Conservation (phyloP, 2,113 vertebrate species). For the Leptobrachium leishanense region DNA sequence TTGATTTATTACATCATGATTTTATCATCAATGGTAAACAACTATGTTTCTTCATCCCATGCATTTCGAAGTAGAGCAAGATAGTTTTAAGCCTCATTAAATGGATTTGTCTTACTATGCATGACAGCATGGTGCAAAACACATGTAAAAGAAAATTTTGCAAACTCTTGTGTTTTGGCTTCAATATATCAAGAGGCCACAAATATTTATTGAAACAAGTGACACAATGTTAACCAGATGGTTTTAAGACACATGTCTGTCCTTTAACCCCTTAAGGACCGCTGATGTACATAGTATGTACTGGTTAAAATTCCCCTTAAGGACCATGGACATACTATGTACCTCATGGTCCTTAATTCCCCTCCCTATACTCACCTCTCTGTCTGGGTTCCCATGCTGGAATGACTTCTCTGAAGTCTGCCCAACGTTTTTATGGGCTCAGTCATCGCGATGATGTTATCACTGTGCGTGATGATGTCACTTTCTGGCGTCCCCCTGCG, state of each 20-base stretch:
- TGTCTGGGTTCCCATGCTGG: too few relatives aligned
- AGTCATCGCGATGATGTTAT: too few relatives aligned
- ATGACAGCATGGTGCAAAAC: constrained; percentile 13
- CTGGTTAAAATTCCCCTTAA: too few relatives aligned
- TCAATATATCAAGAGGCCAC: constrained; percentile 10
- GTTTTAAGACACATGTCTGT: not conserved
- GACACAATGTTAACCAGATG: constrained; percentile 3
- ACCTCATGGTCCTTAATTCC: too few relatives aligned
- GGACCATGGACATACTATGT: too few relatives aligned
- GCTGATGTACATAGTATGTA: too few relatives aligned
- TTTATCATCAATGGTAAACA: constrained; percentile 38
- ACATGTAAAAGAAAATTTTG: constrained; percentile 5
- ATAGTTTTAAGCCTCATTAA: constrained; percentile 11
- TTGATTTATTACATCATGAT: constrained; percentile 43
- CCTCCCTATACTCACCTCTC: too few relatives aligned
- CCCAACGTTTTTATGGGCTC: too few relatives aligned
- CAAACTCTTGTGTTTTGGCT: constrained; percentile 11
- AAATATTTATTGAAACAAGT: constrained; percentile 10
- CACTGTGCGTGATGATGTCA: too few relatives aligned
- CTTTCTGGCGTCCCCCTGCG: too few relatives aligned
- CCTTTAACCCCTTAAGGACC: not conserved
- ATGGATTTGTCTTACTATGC: constrained; percentile 18
- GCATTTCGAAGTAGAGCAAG: constrained; percentile 12
- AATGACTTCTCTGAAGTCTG: too few relatives aligned
- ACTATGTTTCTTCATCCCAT: constrained; percentile 12